phyloP scores from a whole-genome alignment of 2,888 invertebrate genomes.

The Plutella xylostella region DNA sequence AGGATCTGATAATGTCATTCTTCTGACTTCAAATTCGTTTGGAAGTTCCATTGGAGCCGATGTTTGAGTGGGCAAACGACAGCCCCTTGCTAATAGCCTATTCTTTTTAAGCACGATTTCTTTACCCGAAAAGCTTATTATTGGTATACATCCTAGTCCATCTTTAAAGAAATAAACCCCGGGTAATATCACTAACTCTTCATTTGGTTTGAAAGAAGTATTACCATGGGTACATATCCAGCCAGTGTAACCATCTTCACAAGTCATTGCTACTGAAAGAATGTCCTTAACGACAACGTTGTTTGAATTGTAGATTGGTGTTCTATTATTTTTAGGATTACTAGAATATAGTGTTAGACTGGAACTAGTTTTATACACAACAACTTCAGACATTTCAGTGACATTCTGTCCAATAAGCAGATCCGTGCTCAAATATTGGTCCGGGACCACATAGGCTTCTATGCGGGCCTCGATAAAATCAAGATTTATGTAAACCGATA shows the following conservation, averaged over 20 bases:
- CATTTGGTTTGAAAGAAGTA: no score
- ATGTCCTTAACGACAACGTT: not conserved
- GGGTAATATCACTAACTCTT: no score
- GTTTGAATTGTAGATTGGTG: not conserved
- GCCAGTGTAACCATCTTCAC: not conserved
- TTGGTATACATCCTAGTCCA: not conserved
- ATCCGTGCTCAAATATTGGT: not conserved
- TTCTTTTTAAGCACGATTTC: not conserved
- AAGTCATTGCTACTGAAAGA: not conserved
- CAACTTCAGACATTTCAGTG: not conserved
- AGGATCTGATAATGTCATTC: no score
- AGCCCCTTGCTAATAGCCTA: not conserved
- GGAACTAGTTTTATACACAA: not conserved
- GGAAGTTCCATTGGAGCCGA: not conserved
- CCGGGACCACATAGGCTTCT: constrained; percentile 3
- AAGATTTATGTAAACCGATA: not conserved
- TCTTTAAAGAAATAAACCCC: not conserved
- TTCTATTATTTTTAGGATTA: not conserved
- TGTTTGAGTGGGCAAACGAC: not conserved
- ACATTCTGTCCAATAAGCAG: constrained; percentile 2
- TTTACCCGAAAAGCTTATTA: not conserved
- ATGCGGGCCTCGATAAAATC: not conserved
- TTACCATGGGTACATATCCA: no score
- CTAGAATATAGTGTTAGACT: not conserved
- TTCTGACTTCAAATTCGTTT: not conserved